Base-by-base conservation (phyloP, 2,888 invertebrate species). In the Malacosoma neustria region DNA sequence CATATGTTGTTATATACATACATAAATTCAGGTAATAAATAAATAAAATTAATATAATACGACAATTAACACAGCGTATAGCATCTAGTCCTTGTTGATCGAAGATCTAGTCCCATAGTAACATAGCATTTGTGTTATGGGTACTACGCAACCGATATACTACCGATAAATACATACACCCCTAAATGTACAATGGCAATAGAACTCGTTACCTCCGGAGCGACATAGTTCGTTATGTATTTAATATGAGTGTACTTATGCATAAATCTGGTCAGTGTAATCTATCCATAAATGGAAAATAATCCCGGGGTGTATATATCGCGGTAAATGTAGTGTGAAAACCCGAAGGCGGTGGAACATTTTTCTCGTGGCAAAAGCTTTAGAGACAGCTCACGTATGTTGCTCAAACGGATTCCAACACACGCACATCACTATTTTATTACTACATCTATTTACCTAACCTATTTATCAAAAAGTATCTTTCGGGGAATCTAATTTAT, bases 321-420 rank as follows among this genome's bases (percentile, higher is more conserved):
- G 61, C 54, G 65, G 66, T 64, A 72, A 82, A 82, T 77, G 81
- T 79, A 72, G 58, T 73, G 79, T 79, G 74, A 77, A 75, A 72
- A 69, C 72, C 72, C 67, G 54, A 70, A 67, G 69, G 71, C 67
- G 66, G 52, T 57, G 60, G 54, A 67, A 64, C 72, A 74, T 80
- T 77, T 79, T 75, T 72, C 75, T 70, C 67, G 60, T 60, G 63
- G 75, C 79, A 74, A 77, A 73, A 69, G 75, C 68, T 67, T 68
- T 61, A 57, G 59, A 69, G 68, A 64, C 66, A 58, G 46, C 61
- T 51, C 63, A 63, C 67, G 67, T 67, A 61, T 66, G 56, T 49
- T 55, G 57, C 55, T 61, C 52, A 50, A 45, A 51, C 49, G 46
- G 42, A 43, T 14, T 14, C 32, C n/a, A 14, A 13, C 32, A 12